phyloP scores from a whole-genome alignment of 2,797 vertebrate species.

The Coregonus suidteri region DNA sequence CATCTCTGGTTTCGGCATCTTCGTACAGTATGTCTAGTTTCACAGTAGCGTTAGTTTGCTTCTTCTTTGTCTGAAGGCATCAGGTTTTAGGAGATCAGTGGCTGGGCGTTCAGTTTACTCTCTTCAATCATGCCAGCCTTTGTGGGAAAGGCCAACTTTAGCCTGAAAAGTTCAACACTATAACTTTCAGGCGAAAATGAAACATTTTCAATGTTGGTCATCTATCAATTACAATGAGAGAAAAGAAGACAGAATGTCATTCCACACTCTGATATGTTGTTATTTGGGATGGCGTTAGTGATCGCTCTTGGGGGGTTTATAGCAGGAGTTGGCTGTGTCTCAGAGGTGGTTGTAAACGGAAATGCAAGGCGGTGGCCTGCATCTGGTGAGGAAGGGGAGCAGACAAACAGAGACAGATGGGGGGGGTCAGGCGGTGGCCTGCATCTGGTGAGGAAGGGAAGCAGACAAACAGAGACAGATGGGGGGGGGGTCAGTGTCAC shows the following conservation, averaged over 20 bases:
- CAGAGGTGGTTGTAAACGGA: not conserved
- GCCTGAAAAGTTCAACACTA: too few species aligned
- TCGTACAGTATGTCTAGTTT: too few species aligned
- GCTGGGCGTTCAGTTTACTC: too few species aligned
- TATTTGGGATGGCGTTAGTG: too few species aligned
- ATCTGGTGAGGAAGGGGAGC: slow-evolving; percentile 26
- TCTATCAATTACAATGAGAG: not conserved
- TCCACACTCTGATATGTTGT: not conserved
- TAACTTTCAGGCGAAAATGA: too few species aligned
- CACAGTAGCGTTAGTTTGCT: too few species aligned
- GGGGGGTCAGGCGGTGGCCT: not conserved
- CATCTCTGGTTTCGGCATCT: too few species aligned
- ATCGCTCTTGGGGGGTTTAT: not conserved
- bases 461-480: slow-evolving; percentile 48
- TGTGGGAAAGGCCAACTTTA: too few species aligned
- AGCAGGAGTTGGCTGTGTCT: not conserved
- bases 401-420: slow-evolving; percentile 50
- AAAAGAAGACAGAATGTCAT: not conserved
- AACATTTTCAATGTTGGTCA: too few species aligned
- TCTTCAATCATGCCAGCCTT: too few species aligned
- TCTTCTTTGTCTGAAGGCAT: too few species aligned
- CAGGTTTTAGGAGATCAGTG: too few species aligned
- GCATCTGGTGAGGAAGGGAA: slow-evolving; percentile 32
- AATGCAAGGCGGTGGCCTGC: slow-evolving; percentile 19
- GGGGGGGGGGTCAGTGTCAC: slow-evolving; percentile 37